Percentiles rank a stretch among this genome's conserved stretches.
phyloP scores from a whole-genome alignment of 2,888 invertebrate species.

The Xestia xanthographa region DNA sequence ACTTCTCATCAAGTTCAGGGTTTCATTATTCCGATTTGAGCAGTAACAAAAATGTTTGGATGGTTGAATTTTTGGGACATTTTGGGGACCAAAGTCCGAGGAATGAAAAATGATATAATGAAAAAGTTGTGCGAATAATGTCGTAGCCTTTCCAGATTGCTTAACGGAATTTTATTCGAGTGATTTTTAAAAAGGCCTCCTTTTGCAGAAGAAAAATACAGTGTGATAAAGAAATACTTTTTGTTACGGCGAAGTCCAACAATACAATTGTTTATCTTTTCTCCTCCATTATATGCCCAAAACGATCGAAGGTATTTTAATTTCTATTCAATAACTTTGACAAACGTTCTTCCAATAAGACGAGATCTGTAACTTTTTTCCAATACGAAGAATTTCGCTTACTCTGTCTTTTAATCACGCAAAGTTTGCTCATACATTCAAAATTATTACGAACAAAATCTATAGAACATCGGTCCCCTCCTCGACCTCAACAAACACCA shows the following conservation, averaged over 20 bases:
- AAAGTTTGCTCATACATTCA: slow-evolving; percentile 17
- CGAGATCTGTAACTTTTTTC: background rate
- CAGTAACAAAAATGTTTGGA: slow-evolving; percentile 24
- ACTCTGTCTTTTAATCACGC: background rate
- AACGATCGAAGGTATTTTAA: background rate
- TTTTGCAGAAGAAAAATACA: background rate
- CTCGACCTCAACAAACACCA: slow-evolving; percentile 30
- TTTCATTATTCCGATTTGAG: slow-evolving; percentile 11
- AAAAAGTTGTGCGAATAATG: slow-evolving; percentile 8
- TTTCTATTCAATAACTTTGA: background rate
- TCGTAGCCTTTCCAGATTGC: background rate
- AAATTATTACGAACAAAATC: background rate
- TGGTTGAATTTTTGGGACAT: slow-evolving; percentile 9
- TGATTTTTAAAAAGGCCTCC: background rate
- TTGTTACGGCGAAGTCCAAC: background rate
- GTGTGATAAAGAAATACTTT: background rate
- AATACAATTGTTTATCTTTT: background rate
- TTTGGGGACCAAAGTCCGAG: background rate
- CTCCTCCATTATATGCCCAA: background rate
- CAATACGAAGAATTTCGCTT: background rate
- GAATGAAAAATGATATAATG: background rate
- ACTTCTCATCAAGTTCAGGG: slow-evolving; percentile 43
- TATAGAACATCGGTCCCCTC: slow-evolving; percentile 11
- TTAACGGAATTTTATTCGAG: background rate
- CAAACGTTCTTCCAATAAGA: background rate